A percentile compares a stretch with the other conserved stretches of the same genome.
These are phyloP conservation scores for Mechanitis mazaeus DNA, from an alignment of 2,888 invertebrate species.

Conservation along the genomic window DNA sequence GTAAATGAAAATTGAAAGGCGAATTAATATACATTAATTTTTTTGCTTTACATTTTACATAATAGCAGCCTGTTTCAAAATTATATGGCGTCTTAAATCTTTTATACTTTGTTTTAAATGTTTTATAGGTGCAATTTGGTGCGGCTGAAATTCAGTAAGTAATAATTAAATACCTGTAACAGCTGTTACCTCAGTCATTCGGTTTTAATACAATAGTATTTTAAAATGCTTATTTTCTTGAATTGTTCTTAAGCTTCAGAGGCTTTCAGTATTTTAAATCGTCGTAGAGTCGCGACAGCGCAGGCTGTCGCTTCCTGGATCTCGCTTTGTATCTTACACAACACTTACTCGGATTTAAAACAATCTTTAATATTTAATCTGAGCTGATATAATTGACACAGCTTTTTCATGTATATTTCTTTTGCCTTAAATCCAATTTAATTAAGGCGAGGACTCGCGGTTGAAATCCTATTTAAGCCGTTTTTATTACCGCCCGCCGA, in stretches of 20 bases:
- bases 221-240: background rate
- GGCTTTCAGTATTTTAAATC: background rate
- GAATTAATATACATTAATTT: background rate
- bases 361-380: slow-evolving; percentile 42
- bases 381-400: slow-evolving; percentile 71
- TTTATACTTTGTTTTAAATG: slow-evolving; percentile 41
- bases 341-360: slow-evolving; percentile 26
- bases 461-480: slow-evolving; percentile 77
- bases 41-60: background rate
- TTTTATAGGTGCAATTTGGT: slow-evolving; percentile 67
- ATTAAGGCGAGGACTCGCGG: slow-evolving; percentile 76
- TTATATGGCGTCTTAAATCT: slow-evolving; percentile 30
- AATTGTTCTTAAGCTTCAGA: background rate
- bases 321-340: slow-evolving; percentile 38
- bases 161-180: slow-evolving; percentile 71
- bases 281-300: slow-evolving; percentile 28
- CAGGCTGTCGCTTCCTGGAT: slow-evolving; percentile 63
- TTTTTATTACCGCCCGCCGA: slow-evolving; percentile 75
- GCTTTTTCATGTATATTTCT: slow-evolving; percentile 75
- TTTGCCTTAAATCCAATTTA: slow-evolving; percentile 76
- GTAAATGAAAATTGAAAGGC: slow-evolving; percentile 5
- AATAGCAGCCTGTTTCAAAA: background rate
- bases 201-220: slow-evolving; percentile 40
- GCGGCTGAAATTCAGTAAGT: slow-evolving; percentile 65
- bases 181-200: slow-evolving; percentile 67